Evolutionary conservation across 2,888 invertebrate species (phyloP).

Genomic region (Ophioninae sp.): DNA sequence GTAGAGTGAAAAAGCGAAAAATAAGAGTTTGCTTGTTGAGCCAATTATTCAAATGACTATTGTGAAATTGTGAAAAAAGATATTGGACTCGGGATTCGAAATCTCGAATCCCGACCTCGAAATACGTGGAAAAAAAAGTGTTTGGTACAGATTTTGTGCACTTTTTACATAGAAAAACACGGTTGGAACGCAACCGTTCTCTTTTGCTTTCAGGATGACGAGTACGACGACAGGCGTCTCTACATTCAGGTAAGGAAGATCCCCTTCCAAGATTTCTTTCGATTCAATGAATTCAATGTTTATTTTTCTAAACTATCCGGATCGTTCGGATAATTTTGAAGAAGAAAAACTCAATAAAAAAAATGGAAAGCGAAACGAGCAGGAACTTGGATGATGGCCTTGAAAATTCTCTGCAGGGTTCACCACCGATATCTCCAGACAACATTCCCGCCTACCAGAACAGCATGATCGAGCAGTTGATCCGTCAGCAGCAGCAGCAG

Average conservation of each 20-base stretch:
- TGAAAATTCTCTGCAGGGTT: too few species aligned
- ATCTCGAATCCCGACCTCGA: too few species aligned
- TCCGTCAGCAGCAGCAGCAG: slow-evolving; percentile 79
- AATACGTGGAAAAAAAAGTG: too few species aligned
- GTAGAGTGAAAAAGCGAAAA: slow-evolving; percentile 74
- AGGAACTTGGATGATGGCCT: too few species aligned
- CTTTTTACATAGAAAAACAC: too few species aligned
- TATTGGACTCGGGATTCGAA: too few species aligned
- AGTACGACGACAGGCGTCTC: slow-evolving; percentile 76
- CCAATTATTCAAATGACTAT: too few species aligned
- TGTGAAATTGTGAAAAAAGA: slow-evolving; percentile 1
- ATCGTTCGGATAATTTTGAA: too few species aligned
- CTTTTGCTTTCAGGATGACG: slow-evolving; percentile 74
- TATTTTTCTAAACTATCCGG: neutral
- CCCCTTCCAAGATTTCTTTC: too few species aligned
- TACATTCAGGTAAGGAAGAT: slow-evolving; percentile 74
- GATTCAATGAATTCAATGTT: neutral
- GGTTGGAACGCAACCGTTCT: neutral
- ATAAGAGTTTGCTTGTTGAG: neutral
- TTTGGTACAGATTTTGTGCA: slow-evolving; percentile 40
- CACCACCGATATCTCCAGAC: slow-evolving; percentile 73
- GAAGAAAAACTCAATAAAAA: too few species aligned
- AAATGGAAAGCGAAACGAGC: too few species aligned
- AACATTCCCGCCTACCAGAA: slow-evolving; percentile 81
- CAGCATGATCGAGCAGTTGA: slow-evolving; percentile 82